Conservation (phyloP, 1,140 invertebrate genomes). For the Eufriesea mexicana region DNA sequence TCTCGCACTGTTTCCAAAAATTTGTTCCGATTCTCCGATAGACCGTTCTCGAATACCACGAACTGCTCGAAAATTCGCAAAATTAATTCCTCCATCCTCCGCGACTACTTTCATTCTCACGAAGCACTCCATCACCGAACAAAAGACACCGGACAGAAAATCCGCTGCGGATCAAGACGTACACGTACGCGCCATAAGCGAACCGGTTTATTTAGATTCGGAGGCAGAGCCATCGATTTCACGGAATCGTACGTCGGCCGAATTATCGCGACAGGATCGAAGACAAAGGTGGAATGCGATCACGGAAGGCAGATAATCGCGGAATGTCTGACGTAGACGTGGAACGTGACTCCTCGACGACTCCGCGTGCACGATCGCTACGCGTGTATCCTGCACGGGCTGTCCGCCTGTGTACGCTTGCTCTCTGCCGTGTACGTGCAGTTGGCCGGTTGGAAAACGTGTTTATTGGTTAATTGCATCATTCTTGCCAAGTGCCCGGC, state of each 20-base stretch:
- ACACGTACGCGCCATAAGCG: too few species aligned
- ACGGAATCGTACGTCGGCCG: not conserved
- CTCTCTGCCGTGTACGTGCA: slow-evolving; percentile 35
- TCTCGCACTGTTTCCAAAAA: too few species aligned
- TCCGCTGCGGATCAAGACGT: too few species aligned
- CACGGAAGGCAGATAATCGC: slow-evolving; percentile 10
- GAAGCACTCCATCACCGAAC: too few species aligned
- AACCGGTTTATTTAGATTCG: slow-evolving; percentile 6
- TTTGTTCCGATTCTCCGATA: too few species aligned
- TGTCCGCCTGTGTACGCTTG: slow-evolving; percentile 11
- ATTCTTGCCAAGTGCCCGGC: slow-evolving; percentile 75
- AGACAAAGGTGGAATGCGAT: slow-evolving; percentile 7
- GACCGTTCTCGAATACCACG: too few species aligned
- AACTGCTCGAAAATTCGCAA: too few species aligned
- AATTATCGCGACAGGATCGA: slow-evolving; percentile 15
- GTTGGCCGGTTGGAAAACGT: slow-evolving; percentile 72
- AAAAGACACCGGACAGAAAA: too few species aligned
- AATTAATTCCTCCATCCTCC: too few species aligned
- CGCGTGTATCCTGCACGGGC: slow-evolving; percentile 1
- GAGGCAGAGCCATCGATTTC: not conserved
- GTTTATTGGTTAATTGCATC: slow-evolving; percentile 80
- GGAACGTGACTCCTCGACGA: slow-evolving; percentile 48
- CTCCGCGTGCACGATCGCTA: not conserved
- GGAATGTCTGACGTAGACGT: not conserved
- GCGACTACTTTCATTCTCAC: too few species aligned